Evolutionary conservation across 2,113 vertebrate species (phyloP), one percentile per base, ranked within the genome.

Genomic region (Eubucco bourcierii): DNA sequence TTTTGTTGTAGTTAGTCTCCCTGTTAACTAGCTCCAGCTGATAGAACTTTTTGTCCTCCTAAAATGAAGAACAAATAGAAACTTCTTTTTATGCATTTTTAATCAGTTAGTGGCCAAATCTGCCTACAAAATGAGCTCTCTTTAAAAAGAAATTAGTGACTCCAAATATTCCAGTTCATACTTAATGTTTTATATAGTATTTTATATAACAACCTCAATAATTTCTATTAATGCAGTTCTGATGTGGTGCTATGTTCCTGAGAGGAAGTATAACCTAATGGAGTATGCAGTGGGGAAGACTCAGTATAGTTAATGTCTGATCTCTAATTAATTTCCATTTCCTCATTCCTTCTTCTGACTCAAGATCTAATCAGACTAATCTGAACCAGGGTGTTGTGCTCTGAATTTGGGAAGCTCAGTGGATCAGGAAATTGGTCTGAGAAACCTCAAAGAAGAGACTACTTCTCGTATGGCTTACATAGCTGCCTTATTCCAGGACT

Each of bases 31-130:
- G 98, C 94, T 99, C 99, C 97, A 99, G 98, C 96, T 99, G 99
- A 98, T 99, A 99, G 97, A 99, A 99, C 97, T 99, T 99, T 97
- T 99, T 99, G 97, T 99, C 99, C 82, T 99, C 99, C 99, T 99
- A 98, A 93, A 96, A 97, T 95, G 94, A 97, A 93, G 87, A 95
- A 97, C 97, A 97, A 96, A 97, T 96, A 97, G 66, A 97, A 96
- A 97, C 91, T 95, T 91, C 92, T 97, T 91, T 97, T 97, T 96
- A 96, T 97, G 95, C 61, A 94, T 93, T 96, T 96, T 96, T 60
- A 84, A 52, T 68, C 44, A 61, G 52, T 73, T 80, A 80, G 59
- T 18, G 84, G 90, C 75, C 74, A 82, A 64, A 87, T 94, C 94
- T 96, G 80, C 94, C 91, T 58, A 55, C 1, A 86, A 91, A 90